Percentiles rank a stretch among this genome's conserved stretches.
Evolutionary conservation across 1,140 invertebrate genomes (phyloP).

Genomic region (Tetragnatha versicolor): DNA sequence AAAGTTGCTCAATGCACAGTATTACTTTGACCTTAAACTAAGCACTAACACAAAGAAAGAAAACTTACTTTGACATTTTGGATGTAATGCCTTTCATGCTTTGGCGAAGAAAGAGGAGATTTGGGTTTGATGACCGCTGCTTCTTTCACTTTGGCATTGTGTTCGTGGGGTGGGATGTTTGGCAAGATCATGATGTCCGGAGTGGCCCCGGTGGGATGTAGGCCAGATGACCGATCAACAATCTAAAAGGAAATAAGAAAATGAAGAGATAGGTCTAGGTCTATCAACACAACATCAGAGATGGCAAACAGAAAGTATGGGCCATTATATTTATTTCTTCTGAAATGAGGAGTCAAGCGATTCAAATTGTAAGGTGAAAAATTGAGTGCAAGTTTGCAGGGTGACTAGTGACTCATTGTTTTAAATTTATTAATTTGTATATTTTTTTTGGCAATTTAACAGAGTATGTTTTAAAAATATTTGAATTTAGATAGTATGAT

Average conservation of each 20-base stretch:
- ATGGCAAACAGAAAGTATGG: background rate
- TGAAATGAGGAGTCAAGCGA: no score
- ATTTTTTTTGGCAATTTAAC: no score
- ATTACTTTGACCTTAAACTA: background rate
- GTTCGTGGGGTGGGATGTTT: constrained; percentile 1
- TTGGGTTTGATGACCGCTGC: constrained; percentile 54
- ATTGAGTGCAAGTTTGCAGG: background rate
- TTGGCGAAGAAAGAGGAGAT: constrained; percentile 37
- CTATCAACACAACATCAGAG: no score
- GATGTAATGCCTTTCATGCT: constrained; percentile 52
- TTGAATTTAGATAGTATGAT: no score
- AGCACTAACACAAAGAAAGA: background rate
- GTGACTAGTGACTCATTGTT: no score
- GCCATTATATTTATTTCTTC: no score
- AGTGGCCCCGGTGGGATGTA: constrained; percentile 43
- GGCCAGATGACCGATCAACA: background rate
- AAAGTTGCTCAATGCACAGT: no score
- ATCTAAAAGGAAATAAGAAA: constrained; percentile 9
- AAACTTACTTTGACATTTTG: constrained; percentile 13
- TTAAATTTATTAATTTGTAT: no score
- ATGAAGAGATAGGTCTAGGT: background rate
- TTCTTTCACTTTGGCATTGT: constrained; percentile 48
- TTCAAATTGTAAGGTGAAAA: no score
- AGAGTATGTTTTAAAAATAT: no score
- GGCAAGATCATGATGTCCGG: constrained; percentile 52